These are phyloP conservation scores for Ennomos fuscantarius DNA, from an alignment of 2,888 invertebrate genomes.

Conservation along the genomic window DNA sequence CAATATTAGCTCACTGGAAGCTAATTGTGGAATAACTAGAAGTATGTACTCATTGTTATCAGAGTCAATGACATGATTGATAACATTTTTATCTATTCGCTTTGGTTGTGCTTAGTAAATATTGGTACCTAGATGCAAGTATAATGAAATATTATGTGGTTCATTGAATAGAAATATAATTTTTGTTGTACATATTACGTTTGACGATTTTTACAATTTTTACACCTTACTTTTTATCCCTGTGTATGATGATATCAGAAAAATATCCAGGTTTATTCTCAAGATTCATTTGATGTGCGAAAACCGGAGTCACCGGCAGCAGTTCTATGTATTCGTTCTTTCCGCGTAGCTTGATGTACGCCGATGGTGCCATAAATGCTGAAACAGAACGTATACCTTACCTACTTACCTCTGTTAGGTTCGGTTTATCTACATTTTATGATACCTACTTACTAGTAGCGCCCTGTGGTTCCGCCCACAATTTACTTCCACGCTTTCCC, in stretches of 20 bases:
- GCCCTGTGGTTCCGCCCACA: no score
- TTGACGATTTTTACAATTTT: no score
- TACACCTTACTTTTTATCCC: conserved; percentile 84
- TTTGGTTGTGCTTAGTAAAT: conserved; percentile 22
- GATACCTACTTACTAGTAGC: no score
- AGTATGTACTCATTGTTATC: conserved; percentile 52
- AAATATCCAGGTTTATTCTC: conserved; percentile 84
- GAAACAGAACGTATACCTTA: conserved; percentile 40
- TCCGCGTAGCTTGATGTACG: conserved; percentile 79
- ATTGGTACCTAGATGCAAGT: not conserved
- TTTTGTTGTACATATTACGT: not conserved
- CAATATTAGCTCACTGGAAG: conserved; percentile 55
- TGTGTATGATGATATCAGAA: conserved; percentile 86
- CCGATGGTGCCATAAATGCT: conserved; percentile 86
- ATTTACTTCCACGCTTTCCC: no score
- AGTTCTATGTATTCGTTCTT: conserved; percentile 74
- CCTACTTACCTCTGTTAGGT: no score
- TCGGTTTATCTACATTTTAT: not conserved
- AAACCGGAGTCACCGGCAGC: conserved; percentile 85
- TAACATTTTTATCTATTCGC: conserved; percentile 75
- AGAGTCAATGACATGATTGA: conserved; percentile 73
- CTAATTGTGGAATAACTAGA: conserved; percentile 69
- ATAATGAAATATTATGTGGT: not conserved
- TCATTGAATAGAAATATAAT: conserved; percentile 1
- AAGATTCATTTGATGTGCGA: conserved; percentile 83